Evolutionary conservation across 2,888 invertebrate genomes (phyloP).

Genomic region (Sceliomorpha sp.): DNA sequence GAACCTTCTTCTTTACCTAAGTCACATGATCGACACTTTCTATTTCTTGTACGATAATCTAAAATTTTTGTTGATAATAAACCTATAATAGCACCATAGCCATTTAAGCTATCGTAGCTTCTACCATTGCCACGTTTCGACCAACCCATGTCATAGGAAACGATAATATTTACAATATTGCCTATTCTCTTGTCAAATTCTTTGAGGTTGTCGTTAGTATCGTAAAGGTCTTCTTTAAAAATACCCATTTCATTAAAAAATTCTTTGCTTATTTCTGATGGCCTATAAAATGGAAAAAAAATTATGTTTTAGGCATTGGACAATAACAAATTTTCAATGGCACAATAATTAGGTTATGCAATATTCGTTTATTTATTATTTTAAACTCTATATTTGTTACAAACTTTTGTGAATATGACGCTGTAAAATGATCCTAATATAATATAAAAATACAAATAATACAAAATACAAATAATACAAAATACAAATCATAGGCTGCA

Average conservation of each 20-base stretch:
- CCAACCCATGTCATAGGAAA: constrained; percentile 61
- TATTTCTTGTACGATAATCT: constrained; percentile 48
- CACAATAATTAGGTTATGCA: no score
- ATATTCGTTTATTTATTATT: no score
- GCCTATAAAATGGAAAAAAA: no score
- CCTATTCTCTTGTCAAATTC: constrained; percentile 37
- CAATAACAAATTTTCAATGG: no score
- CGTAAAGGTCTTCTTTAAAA: neutral
- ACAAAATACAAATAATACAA: no score
- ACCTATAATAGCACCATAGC: constrained; percentile 23
- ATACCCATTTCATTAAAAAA: neutral
- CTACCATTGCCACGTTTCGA: constrained; percentile 11
- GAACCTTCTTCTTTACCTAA: constrained; percentile 10
- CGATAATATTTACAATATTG: no score
- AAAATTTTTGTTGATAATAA: constrained; percentile 28
- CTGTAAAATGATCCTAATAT: no score
- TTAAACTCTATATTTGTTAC: no score
- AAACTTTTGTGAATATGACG: no score
- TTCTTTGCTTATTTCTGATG: constrained; percentile 9
- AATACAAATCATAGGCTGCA: no score
- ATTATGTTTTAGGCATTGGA: no score
- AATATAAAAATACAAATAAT: no score
- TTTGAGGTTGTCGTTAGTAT: neutral
- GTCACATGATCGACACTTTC: constrained; percentile 20
- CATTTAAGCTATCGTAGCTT: constrained; percentile 27